phyloP scores from a whole-genome alignment of 2,797 vertebrate genomes.

The Bradypodion pumilum region DNA sequence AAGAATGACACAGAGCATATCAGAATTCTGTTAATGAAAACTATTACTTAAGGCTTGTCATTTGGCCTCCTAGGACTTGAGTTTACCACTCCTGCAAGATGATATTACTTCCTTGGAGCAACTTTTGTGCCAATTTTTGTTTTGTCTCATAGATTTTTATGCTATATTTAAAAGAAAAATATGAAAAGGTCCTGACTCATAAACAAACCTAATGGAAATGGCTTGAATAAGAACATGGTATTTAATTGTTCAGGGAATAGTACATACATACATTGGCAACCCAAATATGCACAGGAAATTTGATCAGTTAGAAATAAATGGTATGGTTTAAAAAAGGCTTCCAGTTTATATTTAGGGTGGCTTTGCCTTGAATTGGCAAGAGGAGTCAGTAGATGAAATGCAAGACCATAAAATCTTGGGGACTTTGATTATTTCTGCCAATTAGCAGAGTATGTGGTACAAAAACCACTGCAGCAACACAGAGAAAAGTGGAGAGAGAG shows the following conservation, averaged over 20 bases:
- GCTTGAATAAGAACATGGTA: not conserved
- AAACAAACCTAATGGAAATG: not conserved
- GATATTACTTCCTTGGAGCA: not conserved
- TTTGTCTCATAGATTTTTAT: not conserved
- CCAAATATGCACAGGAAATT: conserved; percentile 25
- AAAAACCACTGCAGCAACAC: no score
- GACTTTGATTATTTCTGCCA: no score
- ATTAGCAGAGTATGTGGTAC: no score
- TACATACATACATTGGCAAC: conserved; percentile 21
- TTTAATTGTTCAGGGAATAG: conserved; percentile 11
- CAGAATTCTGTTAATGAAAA: conserved; percentile 29
- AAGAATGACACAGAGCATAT: conserved; percentile 22
- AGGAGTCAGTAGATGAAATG: no score
- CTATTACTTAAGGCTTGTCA: conserved; percentile 21
- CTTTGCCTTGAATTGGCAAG: not conserved
- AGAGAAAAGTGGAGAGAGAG: no score
- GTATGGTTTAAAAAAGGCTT: conserved; percentile 9
- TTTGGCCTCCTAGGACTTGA: conserved; percentile 26
- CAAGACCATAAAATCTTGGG: no score
- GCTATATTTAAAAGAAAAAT: not conserved
- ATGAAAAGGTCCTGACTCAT: not conserved
- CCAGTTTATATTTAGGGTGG: conserved; percentile 14
- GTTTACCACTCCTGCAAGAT: not conserved
- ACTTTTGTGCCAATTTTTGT: not conserved
- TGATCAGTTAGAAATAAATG: not conserved